Conservation (phyloP, 2,113 vertebrate genomes). For the Anhinga anhinga region DNA sequence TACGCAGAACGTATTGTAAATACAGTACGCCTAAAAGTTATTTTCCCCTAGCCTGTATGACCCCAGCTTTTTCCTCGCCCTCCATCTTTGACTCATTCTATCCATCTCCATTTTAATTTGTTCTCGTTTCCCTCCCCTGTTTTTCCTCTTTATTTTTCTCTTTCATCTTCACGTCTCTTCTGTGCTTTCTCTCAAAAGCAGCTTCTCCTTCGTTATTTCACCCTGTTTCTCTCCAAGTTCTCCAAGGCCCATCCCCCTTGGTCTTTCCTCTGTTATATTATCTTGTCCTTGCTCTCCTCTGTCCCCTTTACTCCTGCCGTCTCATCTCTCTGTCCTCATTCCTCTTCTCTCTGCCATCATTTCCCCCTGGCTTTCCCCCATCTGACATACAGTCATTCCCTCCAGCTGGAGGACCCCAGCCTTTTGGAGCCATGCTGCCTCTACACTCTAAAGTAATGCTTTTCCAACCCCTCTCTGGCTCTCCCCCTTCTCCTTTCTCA, state of each 20-base stretch:
- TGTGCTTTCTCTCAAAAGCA: slow-evolving; percentile 36
- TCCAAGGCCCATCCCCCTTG: neutral
- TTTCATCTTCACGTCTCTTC: slow-evolving; percentile 56
- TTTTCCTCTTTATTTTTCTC: slow-evolving; percentile 27
- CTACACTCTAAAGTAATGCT: neutral
- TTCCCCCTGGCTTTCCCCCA: neutral
- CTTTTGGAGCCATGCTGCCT: neutral
- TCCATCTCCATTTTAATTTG: slow-evolving; percentile 62
- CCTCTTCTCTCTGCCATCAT: neutral
- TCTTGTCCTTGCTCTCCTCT: neutral
- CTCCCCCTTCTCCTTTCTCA: neutral
- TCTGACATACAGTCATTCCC: neutral
- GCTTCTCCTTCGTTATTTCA: slow-evolving; percentile 40
- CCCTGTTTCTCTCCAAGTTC: neutral
- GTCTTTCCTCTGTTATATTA: neutral
- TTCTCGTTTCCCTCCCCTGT: neutral
- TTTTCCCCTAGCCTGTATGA: neutral
- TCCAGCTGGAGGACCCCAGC: neutral
- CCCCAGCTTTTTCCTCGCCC: neutral
- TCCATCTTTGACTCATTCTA: slow-evolving; percentile 65
- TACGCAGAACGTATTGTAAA: neutral
- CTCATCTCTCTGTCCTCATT: neutral
- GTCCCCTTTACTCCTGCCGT: neutral
- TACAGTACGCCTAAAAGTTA: neutral
- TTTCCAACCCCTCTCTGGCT: neutral